Evolutionary conservation across 30 jellyfish, hydroid and myxozoan genomes (phyloP).

Genomic region (Hydractinia echinata): DNA sequence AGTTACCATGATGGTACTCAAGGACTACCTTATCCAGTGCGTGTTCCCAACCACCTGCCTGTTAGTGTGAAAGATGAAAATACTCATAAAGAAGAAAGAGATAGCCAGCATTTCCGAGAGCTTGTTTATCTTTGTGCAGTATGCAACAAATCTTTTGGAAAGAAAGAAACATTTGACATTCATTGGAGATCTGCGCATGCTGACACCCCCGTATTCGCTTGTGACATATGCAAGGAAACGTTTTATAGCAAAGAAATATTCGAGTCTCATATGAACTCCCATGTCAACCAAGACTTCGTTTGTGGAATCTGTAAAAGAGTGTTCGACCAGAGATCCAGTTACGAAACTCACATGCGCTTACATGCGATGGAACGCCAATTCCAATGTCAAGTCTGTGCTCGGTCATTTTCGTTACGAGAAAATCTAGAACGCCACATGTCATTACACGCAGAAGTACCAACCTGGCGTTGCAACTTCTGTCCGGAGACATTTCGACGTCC

Average conservation of each 20-base stretch:
- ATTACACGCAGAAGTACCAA: conserved; percentile 31
- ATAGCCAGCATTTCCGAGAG: conserved; percentile 10
- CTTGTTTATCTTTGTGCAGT: conserved; percentile 17
- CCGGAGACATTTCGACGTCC: conserved; percentile 10
- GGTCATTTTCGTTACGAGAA: conserved; percentile 27
- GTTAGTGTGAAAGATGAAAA: not conserved
- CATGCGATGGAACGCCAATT: conserved; percentile 26
- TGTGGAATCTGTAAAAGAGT: conserved; percentile 12
- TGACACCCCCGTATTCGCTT: conserved; percentile 11
- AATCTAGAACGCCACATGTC: conserved; percentile 27
- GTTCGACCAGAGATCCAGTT: conserved; percentile 16
- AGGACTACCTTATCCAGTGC: not conserved
- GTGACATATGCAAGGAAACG: conserved; percentile 18
- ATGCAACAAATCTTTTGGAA: conserved; percentile 31
- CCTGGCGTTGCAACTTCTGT: conserved; percentile 26
- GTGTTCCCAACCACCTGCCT: not conserved
- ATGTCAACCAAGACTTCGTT: conserved; percentile 10
- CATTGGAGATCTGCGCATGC: conserved; percentile 31
- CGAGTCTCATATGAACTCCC: conserved; percentile 25
- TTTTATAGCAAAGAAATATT: conserved; percentile 9
- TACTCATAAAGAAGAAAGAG: not conserved
- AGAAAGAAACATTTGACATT: conserved; percentile 21
- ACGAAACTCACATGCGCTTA: conserved; percentile 23
- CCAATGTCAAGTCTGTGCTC: conserved; percentile 28
- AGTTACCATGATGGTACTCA: not conserved